These are phyloP conservation scores for Caenorhabditis doughertyi DNA, from an alignment of 2,888 invertebrate species.

Conservation along the genomic window DNA sequence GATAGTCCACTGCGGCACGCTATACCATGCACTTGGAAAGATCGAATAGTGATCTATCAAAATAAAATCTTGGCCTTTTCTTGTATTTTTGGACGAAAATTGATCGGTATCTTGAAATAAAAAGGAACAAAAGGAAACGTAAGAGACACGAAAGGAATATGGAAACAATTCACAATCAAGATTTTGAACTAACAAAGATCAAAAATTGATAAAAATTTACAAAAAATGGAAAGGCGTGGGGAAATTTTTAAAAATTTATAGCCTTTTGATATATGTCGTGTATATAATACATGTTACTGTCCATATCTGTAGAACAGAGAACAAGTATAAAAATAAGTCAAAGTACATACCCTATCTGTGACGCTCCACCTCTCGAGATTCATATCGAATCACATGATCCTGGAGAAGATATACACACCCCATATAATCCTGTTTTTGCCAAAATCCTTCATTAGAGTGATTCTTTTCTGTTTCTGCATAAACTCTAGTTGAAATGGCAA, in stretches of 20 bases:
- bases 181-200: background rate
- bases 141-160: background rate
- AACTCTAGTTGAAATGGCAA: constrained; percentile 35
- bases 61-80: constrained; percentile 30
- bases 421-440: constrained; percentile 29
- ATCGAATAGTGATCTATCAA: constrained; percentile 61
- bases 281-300: too few relatives aligned
- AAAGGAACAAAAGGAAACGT: constrained; percentile 28
- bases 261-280: too few relatives aligned
- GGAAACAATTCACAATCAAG: constrained; percentile 13
- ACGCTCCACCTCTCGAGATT: constrained; percentile 4
- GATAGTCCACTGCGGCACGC: constrained; percentile 13
- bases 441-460: constrained; percentile 19
- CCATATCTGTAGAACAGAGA: background rate
- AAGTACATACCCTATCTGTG: background rate
- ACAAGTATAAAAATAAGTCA: background rate
- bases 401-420: constrained; percentile 17
- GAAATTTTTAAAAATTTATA: too few relatives aligned
- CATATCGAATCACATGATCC: constrained; percentile 57
- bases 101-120: constrained; percentile 21
- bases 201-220: background rate
- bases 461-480: background rate
- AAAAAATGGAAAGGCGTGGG: background rate
- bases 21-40: constrained; percentile 26
- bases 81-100: constrained; percentile 10